Conservation (phyloP, 2,888 invertebrate genomes). For the Plagiodera versicolora region DNA sequence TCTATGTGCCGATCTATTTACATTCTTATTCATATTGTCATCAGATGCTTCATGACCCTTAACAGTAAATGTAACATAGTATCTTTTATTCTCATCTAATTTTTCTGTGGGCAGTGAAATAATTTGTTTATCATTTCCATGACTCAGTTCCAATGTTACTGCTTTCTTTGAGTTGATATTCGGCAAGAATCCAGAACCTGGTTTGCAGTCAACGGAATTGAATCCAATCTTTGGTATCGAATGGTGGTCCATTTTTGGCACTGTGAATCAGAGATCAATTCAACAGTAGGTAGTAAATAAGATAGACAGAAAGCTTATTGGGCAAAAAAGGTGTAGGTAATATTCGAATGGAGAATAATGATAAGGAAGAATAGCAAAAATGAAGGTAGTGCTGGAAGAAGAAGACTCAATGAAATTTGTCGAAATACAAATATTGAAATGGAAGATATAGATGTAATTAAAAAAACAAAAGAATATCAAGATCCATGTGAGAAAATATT, state of each 20-base stretch:
- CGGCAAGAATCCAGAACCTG: conserved; percentile 63
- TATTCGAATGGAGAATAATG: too few relatives aligned
- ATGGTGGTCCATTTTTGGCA: conserved; percentile 78
- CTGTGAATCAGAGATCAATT: conserved; percentile 53
- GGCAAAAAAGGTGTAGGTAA: too few relatives aligned
- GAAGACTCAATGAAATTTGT: too few relatives aligned
- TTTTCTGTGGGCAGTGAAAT: conserved; percentile 86
- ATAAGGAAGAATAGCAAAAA: too few relatives aligned
- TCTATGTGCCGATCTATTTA: conserved; percentile 43
- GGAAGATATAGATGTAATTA: too few relatives aligned
- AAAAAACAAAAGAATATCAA: conserved; percentile 34
- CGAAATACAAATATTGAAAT: too few relatives aligned
- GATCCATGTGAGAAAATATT: too few relatives aligned
- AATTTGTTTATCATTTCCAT: conserved; percentile 82
- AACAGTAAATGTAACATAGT: conserved; percentile 91
- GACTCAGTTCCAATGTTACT: conserved; percentile 78
- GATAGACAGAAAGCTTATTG: too few relatives aligned
- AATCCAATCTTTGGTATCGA: conserved; percentile 74
- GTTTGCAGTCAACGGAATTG: conserved; percentile 45
- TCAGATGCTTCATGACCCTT: conserved; percentile 67
- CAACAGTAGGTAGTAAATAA: too few relatives aligned
- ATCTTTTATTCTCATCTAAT: conserved; percentile 85
- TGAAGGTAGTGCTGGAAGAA: too few relatives aligned
- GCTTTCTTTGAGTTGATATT: conserved; percentile 63
- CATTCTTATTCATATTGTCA: conserved; percentile 33